Evolutionary conservation across 2,113 vertebrate genomes (phyloP), one percentile per base, ranked within the genome.

Genomic region (Thalassoma bifasciatum): DNA sequence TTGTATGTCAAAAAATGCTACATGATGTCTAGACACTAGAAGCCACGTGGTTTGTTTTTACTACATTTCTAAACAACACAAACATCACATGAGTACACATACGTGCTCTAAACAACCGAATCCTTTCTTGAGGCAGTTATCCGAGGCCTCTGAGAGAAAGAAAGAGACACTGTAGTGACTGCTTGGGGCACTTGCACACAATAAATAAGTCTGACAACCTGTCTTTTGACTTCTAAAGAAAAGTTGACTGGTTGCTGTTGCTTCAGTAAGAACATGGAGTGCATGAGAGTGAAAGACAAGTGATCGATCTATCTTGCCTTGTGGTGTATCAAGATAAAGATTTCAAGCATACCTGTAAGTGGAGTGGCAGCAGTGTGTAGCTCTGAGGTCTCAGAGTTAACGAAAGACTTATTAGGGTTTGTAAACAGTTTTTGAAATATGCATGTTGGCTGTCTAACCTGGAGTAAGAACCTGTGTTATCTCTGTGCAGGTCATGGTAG

Each of bases 221-320:
- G 3, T 54, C 14, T 51, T 71, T 75, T 13, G 46, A 24, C 42
- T 34, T 22, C 47, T 60, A 19, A 53, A 49, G 38, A 30, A 63
- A 66, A 23, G 10, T 38, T 24, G n/a, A 58, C 17, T 30, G 12
- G 11, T 9, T 72, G 38, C 71, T 23, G 12, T 62, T 75, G 46
- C 58, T 37, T 49, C 26, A 30, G 24, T 21, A 17, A 37, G 17
- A 49, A 10, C 26, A 47, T 10, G 13, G 46, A 66, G 19, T 10
- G 14, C 44, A 36, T 36, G 47, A 34, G 19, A 52, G 46, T 59
- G 23, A 19, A 10, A 42, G n/a, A 56, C 50, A 12, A 9, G 42
- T 40, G 52, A 37, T 49, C 12, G 54, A 51, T 51, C 44, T 11
- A 42, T 4, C 19, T 19, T 21, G 23, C 23, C 26, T 5, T 23